phyloP scores from a whole-genome alignment of 2,113 vertebrate species.

The Uria lomvia region DNA sequence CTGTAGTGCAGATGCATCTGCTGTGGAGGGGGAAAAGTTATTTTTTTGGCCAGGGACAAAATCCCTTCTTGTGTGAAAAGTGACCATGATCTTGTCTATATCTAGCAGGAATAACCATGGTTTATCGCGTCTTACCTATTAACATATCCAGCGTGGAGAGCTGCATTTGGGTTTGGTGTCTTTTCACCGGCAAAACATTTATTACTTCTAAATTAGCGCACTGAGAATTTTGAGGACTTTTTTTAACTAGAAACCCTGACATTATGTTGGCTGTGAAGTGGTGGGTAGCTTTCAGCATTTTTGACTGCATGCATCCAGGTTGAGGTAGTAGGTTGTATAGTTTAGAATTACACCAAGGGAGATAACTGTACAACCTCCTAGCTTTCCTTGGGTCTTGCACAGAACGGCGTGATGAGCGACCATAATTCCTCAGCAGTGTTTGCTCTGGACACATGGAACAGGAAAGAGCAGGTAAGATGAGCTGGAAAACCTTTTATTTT shows the following conservation, averaged over 20 bases:
- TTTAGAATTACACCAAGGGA: slow-evolving; percentile 97
- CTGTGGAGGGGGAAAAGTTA: background rate
- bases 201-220: background rate
- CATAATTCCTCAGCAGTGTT: slow-evolving; percentile 52
- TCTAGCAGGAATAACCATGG: background rate
- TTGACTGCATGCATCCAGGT: slow-evolving; percentile 85
- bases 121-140: background rate
- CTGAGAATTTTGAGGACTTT: background rate
- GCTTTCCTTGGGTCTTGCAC: slow-evolving; percentile 94
- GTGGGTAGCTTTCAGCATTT: slow-evolving; percentile 62
- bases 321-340: slow-evolving; percentile 99
- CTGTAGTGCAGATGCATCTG: background rate
- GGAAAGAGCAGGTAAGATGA: slow-evolving; percentile 74
- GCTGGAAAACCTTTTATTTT: background rate
- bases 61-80: background rate
- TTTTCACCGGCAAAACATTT: background rate
- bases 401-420: slow-evolving; percentile 64
- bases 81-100: background rate
- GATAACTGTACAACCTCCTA: slow-evolving; percentile 99
- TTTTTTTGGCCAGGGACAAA: background rate
- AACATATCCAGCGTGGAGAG: background rate
- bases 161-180: background rate
- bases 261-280: slow-evolving; percentile 28
- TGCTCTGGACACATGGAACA: slow-evolving; percentile 45
- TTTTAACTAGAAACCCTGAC: slow-evolving; percentile 10